These are phyloP conservation scores for Metaphire vulgaris DNA, from an alignment of 1,140 invertebrate genomes.

Conservation along the genomic window DNA sequence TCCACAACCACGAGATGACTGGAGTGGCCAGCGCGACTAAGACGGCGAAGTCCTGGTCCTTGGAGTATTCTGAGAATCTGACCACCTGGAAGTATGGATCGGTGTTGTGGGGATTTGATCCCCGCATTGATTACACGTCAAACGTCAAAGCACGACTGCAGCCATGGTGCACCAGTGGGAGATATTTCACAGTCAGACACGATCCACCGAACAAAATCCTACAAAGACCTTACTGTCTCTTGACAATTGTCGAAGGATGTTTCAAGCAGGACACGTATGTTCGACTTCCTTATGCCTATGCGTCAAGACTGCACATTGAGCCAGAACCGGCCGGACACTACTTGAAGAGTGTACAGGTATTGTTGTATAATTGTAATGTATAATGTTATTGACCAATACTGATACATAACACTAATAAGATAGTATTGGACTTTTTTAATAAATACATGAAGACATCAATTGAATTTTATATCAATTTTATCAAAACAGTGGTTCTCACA, in stretches of 20 bases:
- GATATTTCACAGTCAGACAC: slow-evolving; percentile 26
- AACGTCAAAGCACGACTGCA: slow-evolving; percentile 30
- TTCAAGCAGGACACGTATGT: slow-evolving; percentile 30
- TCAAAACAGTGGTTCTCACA: no score
- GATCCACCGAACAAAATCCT: slow-evolving; percentile 24
- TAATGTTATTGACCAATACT: no score
- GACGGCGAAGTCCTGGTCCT: slow-evolving; percentile 16
- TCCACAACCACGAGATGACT: slow-evolving; percentile 5
- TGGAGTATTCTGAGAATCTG: slow-evolving; percentile 22
- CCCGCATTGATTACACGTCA: slow-evolving; percentile 29
- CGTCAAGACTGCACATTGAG: slow-evolving; percentile 24
- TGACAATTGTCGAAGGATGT: slow-evolving; percentile 27
- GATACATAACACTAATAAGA: no score
- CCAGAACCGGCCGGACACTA: slow-evolving; percentile 29
- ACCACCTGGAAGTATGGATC: slow-evolving; percentile 28
- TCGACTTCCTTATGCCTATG: slow-evolving; percentile 24
- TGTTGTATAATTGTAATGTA: no score
- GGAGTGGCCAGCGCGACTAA: neutral
- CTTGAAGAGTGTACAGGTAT: slow-evolving; percentile 27
- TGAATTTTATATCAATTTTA: no score
- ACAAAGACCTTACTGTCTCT: slow-evolving; percentile 26
- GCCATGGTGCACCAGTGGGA: slow-evolving; percentile 29
- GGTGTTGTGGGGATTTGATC: slow-evolving; percentile 31
- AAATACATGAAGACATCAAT: no score
- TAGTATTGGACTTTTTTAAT: no score